A percentile compares a stretch with the other conserved stretches of the same genome.
Evolutionary conservation across 2,113 vertebrate genomes (phyloP).

Genomic region (Pituophis catenifer): DNA sequence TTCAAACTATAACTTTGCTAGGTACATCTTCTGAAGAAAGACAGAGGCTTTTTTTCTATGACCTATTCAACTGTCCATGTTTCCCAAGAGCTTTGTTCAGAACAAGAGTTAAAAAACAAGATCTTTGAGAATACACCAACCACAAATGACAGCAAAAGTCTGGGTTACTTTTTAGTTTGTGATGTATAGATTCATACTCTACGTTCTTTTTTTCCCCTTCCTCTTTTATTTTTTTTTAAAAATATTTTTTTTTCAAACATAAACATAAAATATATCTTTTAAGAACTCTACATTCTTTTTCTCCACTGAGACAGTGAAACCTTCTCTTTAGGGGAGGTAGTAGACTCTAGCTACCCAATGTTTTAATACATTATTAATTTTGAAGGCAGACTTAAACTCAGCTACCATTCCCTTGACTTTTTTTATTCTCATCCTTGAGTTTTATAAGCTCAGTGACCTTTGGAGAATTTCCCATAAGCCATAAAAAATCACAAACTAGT

Average conservation of each 20-base stretch:
- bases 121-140: not conserved
- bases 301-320: constrained; percentile 49
- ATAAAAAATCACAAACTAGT: constrained; percentile 50
- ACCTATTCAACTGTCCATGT: not conserved
- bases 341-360: constrained; percentile 48
- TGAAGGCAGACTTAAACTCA: constrained; percentile 47
- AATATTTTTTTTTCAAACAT: too few species aligned
- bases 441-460: constrained; percentile 52
- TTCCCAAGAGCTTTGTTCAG: not conserved
- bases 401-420: constrained; percentile 38
- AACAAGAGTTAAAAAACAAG: not conserved
- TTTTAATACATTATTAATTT: constrained; percentile 66
- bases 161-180: constrained; percentile 52
- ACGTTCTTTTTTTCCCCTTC: constrained; percentile 38
- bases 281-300: constrained; percentile 27
- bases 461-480: constrained; percentile 21
- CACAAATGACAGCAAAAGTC: not conserved
- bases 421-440: constrained; percentile 52
- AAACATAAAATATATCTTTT: too few species aligned
- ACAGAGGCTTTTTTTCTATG: not conserved
- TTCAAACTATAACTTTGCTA: not conserved
- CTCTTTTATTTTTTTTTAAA: too few species aligned
- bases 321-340: constrained; percentile 49
- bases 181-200: constrained; percentile 32
- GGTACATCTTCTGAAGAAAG: not conserved